Evolutionary conservation across 2,113 vertebrate genomes (phyloP), one percentile per base, ranked within the genome.

Genomic region (Cryptomyrus ogoouensis): DNA sequence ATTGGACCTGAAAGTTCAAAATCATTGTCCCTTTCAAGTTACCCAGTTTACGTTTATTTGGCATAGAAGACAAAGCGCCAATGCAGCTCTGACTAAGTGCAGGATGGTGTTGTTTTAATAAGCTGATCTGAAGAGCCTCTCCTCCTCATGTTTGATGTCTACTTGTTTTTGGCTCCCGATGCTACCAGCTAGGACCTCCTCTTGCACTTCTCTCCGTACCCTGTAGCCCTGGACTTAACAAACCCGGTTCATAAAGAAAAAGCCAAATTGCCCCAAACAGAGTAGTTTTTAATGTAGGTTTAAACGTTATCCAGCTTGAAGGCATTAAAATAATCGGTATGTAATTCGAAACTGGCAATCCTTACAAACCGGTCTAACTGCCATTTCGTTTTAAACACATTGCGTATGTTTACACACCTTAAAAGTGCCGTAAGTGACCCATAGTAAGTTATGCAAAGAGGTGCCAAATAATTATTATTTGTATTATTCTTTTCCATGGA

Each of bases 401-500:
- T 8, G 35, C 4, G 31, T 39, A 77, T 77, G 74, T 77, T 77
- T 77, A 77, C 35, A 42, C 44, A 84, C 21, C 21, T 42, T 77
- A 39, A 42, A 77, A 39, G 15, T 77, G 5, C 19, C 44, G 13
- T 46, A 24, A 89, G 58, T 15, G 88, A 52, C 44, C 49, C 39
- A 3, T 15, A 44, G 15, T 77, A 39, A 87, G 47, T 53, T 52
- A 52, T 17, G 85, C 50, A 44, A 88, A 70, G 42, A 70, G 44
- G n/a, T 35, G 19, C 7, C 31, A 88, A 70, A 44, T 50, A 47
- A n/a, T 49, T 50, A 77, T 24, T 42, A 31, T 46, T 44, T 90
- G 31, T 3, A 62, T 52, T 19, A 35, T 35, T 52, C 17, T 56
- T 70, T 88, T 91, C 52, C 91, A 93, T 39, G 56, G 50, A 90